A percentile compares a stretch with the other conserved stretches of the same genome.
Conservation (phyloP, 1,140 invertebrate species). For the Caenorhabditis briggsae region DNA sequence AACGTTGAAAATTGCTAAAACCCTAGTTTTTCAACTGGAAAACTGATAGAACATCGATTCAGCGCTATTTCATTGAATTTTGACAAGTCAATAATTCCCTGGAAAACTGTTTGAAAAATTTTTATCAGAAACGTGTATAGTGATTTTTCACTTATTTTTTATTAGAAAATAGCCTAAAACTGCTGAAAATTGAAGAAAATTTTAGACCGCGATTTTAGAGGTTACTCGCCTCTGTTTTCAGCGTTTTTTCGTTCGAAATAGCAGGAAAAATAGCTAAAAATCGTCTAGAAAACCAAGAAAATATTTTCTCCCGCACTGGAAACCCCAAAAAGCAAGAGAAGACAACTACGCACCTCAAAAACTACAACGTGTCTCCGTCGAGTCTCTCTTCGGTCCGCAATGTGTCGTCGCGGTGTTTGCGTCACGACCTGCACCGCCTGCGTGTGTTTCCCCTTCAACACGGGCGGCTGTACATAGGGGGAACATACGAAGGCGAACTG, state of each 20-base stretch:
- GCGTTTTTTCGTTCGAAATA: no score
- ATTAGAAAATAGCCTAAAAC: no score
- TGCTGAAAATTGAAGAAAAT: background rate
- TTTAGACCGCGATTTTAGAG: background rate
- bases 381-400: slow-evolving; percentile 8
- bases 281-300: background rate
- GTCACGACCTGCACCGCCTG: slow-evolving; percentile 12
- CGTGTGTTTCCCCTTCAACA: slow-evolving; percentile 39
- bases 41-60: background rate
- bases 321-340: background rate
- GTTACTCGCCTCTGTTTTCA: background rate
- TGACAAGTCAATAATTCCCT: no score
- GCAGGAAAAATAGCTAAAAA: no score
- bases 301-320: background rate
- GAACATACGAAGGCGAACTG: slow-evolving; percentile 6
- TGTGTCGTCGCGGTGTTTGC: background rate
- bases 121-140: no score
- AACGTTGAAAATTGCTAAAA: background rate
- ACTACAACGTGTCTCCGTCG: slow-evolving; percentile 48
- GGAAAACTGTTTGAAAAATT: no score
- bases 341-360: background rate
- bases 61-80: no score
- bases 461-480: background rate
- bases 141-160: no score
- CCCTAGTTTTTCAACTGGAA: background rate